Base-by-base conservation (phyloP, 1,140 invertebrate species). In the Orius insidiosus region DNA sequence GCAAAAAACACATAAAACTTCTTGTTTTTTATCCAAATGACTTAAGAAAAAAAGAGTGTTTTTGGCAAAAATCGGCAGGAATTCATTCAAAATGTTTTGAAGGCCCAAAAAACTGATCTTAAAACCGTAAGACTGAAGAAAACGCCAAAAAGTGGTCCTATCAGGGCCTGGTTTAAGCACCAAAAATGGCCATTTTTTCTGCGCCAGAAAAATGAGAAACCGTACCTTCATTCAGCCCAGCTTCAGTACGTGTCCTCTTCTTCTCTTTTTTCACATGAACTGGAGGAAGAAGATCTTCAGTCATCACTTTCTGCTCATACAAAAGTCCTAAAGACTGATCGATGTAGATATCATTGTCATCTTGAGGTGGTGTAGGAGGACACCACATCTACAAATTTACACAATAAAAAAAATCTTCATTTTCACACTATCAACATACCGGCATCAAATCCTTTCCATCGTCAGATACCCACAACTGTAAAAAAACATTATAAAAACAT, bases 311-410 rank as follows among this genome's bases (percentile, higher is more conserved):
- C 47, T 69, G 70, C 48, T 92, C 84, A 62, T 95, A 95, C 38
- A 94, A n/a, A 57, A 89, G 87, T 30, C 75, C 71, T 56, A 88
- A 60, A 38, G 80, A 78, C 54, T 79, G 74, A 62, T 95, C 89
- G 48, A 93, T 77, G 65, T 93, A 94, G 7, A 92, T 75, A 61
- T 95, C 89, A 60, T 79, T 80, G 52, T 92, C 85, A 60, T 84
- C 80, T 58, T 82, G 78, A 4, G 90, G 89, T 50, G 90, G 89
- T 9, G 89, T 94, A 47, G 89, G 90, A 48, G 90, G 92, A 54
- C 82, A 81, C 88, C 90, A 96, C 70, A 94, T 77, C 90, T 94
- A 63, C 52, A 57, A 49, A 54, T 31, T 47, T 41, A n/a, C 41
- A 44, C n/a, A 36, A 36, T 9, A 3, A 16, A 48, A 49, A 43